phyloP scores from a whole-genome alignment of 2,113 vertebrate species.

The Raja brachyura region DNA sequence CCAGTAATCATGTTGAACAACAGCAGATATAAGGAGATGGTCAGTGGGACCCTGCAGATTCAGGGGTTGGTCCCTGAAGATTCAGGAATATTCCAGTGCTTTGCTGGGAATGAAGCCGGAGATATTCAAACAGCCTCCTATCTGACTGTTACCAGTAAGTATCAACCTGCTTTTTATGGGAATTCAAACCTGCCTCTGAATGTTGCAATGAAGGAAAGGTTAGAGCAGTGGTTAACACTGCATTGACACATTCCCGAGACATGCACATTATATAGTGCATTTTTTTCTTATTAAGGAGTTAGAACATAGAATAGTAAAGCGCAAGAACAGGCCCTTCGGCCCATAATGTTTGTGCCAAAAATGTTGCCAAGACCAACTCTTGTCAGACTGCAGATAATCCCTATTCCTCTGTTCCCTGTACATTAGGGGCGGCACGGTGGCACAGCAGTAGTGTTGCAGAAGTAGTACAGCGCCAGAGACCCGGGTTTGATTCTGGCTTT shows the following conservation, averaged over 20 bases:
- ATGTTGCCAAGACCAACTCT: no score
- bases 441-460: no score
- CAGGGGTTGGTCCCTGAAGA: slow-evolving; percentile 69
- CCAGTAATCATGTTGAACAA: slow-evolving; percentile 68
- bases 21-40: slow-evolving; percentile 71
- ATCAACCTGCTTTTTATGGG: not conserved
- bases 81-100: slow-evolving; percentile 86
- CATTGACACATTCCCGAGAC: not conserved
- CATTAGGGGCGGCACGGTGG: no score
- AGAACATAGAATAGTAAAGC: no score
- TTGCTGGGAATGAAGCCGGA: slow-evolving; percentile 74
- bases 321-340: no score
- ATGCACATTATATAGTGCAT: not conserved
- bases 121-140: slow-evolving; percentile 75
- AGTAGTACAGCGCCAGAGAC: no score
- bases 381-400: no score
- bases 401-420: no score
- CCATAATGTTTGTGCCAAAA: no score
- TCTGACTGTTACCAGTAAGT: slow-evolving; percentile 87
- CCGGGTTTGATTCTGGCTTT: no score
- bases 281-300: not conserved
- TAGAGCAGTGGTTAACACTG: not conserved
- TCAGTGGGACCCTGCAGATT: slow-evolving; percentile 67
- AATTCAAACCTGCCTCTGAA: not conserved
- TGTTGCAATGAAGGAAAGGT: not conserved